Percentiles rank a stretch among this genome's conserved stretches.
phyloP scores from a whole-genome alignment of 2,888 invertebrate genomes.

The Enchytraeus crypticus region DNA sequence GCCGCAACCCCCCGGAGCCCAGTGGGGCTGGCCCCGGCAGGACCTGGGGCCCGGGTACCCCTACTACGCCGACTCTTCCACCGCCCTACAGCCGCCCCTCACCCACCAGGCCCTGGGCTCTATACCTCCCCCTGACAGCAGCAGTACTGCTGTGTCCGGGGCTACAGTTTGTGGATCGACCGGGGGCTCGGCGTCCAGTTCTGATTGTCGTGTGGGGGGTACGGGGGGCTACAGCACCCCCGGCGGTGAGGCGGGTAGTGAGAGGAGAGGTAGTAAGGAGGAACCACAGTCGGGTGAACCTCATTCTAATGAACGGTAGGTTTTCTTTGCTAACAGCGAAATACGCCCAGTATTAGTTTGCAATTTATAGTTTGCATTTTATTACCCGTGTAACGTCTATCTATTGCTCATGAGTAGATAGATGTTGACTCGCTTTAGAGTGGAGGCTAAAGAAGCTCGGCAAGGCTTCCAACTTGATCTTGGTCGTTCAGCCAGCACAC shows the following conservation, averaged over 20 bases:
- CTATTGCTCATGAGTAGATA: too few relatives aligned
- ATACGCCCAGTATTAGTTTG: too few relatives aligned
- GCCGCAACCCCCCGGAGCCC: not conserved
- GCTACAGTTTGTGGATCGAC: not conserved
- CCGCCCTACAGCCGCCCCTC: not conserved
- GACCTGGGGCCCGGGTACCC: not conserved
- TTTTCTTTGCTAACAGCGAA: too few relatives aligned
- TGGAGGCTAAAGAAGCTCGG: too few relatives aligned
- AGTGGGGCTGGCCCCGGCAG: slow-evolving; percentile 8
- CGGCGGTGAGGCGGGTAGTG: not conserved
- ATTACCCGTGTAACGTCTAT: too few relatives aligned
- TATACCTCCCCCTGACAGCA: not conserved
- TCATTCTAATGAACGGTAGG: not conserved
- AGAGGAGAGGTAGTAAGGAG: not conserved
- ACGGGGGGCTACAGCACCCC: not conserved
- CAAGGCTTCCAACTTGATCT: too few relatives aligned
- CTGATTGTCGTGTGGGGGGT: not conserved
- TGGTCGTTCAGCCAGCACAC: too few relatives aligned
- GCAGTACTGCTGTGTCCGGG: not conserved
- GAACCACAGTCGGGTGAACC: not conserved
- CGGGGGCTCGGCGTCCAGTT: not conserved
- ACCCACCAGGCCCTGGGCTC: not conserved
- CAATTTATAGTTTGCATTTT: too few relatives aligned
- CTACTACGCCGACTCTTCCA: slow-evolving; percentile 1
- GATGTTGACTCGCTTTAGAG: too few relatives aligned